These are phyloP conservation scores for Craterocephalus amniculus DNA, from an alignment of 2,797 vertebrate species.

Conservation along the genomic window DNA sequence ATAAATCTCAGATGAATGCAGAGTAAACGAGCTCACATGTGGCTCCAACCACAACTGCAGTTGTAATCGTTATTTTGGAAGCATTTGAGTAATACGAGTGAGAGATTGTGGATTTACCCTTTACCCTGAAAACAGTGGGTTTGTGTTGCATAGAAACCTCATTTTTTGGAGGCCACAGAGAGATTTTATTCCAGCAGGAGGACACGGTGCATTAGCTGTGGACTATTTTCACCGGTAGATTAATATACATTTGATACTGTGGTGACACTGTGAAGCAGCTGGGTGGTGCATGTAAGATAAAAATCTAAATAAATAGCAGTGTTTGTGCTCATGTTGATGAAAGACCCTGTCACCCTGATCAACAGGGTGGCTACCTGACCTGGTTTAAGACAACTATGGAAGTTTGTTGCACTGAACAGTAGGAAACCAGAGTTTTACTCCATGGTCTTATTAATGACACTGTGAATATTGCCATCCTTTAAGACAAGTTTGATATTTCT, in stretches of 20 bases:
- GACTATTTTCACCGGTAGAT: conserved; percentile 23
- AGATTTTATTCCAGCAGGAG: neutral
- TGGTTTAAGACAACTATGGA: conserved; percentile 10
- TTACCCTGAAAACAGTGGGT: neutral
- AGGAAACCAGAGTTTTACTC: neutral
- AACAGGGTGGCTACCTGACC: conserved; percentile 6
- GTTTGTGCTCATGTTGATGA: conserved; percentile 11
- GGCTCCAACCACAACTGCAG: neutral
- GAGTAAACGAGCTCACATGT: neutral
- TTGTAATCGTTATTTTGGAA: neutral
- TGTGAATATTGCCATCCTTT: neutral
- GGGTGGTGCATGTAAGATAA: conserved; percentile 16
- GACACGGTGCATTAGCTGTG: conserved; percentile 3
- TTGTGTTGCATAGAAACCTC: neutral
- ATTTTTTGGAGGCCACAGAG: neutral
- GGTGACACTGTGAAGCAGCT: conserved; percentile 19
- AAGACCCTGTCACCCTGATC: neutral
- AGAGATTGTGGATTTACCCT: neutral
- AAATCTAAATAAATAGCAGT: conserved; percentile 13
- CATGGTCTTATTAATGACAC: neutral
- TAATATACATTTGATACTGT: conserved; percentile 21
- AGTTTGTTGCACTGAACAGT: neutral
- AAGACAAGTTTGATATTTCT: neutral
- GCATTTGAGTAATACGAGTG: neutral
- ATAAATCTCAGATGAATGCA: no score